Conservation (phyloP, 37 sponge, comb jelly and placozoan genomes). For the Bolinopsis microptera region DNA sequence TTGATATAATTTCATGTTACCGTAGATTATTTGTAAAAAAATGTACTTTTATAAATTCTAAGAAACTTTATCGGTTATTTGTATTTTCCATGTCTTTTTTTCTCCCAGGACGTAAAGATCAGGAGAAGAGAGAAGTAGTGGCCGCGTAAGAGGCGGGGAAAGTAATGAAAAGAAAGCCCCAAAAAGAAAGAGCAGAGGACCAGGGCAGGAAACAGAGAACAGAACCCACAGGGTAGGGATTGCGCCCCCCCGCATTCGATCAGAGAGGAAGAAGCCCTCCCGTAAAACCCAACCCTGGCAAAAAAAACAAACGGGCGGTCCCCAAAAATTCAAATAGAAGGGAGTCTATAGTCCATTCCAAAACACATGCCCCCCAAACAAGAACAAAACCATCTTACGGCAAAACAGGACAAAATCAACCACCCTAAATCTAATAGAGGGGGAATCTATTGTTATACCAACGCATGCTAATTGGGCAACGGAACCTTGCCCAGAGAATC, state of each 20-base stretch:
- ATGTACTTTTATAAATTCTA: no score
- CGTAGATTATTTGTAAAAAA: no score
- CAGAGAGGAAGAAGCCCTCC: conserved; percentile 28
- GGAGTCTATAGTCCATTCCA: no score
- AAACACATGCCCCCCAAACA: no score
- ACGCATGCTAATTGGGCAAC: not conserved
- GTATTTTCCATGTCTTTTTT: no score
- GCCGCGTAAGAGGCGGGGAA: not conserved
- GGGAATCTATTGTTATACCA: not conserved
- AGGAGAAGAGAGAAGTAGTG: not conserved
- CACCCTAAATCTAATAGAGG: not conserved
- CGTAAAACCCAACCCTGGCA: not conserved
- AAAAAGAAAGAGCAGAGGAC: not conserved
- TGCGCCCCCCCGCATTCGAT: not conserved
- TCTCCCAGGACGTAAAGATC: conserved; percentile 14
- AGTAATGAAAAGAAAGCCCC: not conserved
- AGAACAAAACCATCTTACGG: no score
- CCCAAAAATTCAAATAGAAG: no score
- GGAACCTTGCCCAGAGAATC: not conserved
- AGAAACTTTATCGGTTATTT: no score
- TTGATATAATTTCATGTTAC: no score
- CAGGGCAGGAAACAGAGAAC: not conserved
- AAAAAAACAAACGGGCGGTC: not conserved
- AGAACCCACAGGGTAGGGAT: no score
- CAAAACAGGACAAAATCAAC: no score